Evolutionary conservation across 2,888 invertebrate species (phyloP).

Genomic region (Cyclophora punctaria): DNA sequence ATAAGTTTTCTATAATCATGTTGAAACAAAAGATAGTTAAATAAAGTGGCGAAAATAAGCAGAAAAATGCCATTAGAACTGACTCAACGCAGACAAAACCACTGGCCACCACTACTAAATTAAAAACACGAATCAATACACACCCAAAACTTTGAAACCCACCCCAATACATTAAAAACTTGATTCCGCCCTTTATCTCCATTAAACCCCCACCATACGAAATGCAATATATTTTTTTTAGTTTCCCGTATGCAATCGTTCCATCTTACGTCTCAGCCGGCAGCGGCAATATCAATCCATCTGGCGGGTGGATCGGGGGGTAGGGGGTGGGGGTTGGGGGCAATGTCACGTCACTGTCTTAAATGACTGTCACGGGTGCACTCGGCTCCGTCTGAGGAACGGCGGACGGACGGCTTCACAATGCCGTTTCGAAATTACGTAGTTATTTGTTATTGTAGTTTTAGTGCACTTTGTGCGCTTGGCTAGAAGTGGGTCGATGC

Average conservation of each 20-base stretch:
- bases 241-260: slow-evolving; percentile 65
- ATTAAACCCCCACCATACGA: slow-evolving; percentile 18
- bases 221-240: slow-evolving; percentile 39
- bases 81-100: too few relatives aligned
- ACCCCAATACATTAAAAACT: too few relatives aligned
- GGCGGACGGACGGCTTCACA: slow-evolving; percentile 58
- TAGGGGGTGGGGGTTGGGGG: slow-evolving; percentile 18
- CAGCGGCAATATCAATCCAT: slow-evolving; percentile 73
- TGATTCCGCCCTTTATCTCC: too few relatives aligned
- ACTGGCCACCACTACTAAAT: too few relatives aligned
- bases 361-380: slow-evolving; percentile 74
- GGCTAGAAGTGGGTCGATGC: slow-evolving; percentile 14
- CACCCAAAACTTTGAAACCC: too few relatives aligned
- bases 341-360: slow-evolving; percentile 69
- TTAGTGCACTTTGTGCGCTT: slow-evolving; percentile 23
- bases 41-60: too few relatives aligned
- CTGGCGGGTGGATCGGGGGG: slow-evolving; percentile 45
- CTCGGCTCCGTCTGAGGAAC: slow-evolving; percentile 58
- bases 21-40: too few relatives aligned
- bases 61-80: too few relatives aligned
- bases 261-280: slow-evolving; percentile 64
- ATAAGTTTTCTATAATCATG: too few relatives aligned
- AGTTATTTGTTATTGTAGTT: slow-evolving; percentile 56
- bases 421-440: slow-evolving; percentile 56
- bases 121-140: too few relatives aligned